These are phyloP conservation scores for Homalodisca vitripennis DNA, from an alignment of 1,140 invertebrate species.

Conservation along the genomic window DNA sequence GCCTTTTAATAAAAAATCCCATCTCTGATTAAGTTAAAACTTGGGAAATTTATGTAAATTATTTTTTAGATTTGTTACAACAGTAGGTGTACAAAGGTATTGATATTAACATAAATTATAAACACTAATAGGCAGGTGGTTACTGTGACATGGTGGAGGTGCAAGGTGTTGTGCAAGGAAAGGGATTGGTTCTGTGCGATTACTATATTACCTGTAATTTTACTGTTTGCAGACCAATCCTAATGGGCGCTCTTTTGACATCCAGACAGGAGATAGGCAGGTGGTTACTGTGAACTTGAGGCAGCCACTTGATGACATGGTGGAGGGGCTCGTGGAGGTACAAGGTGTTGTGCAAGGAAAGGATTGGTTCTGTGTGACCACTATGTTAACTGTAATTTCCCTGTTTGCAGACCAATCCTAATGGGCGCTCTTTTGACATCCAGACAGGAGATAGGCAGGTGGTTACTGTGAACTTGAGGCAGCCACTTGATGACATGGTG, in stretches of 20 bases:
- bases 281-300: slow-evolving; percentile 38
- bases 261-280: slow-evolving; percentile 36
- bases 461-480: slow-evolving; percentile 39
- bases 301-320: too few species aligned
- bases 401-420: slow-evolving; percentile 40
- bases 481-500: too few species aligned
- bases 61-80: neutral
- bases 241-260: slow-evolving; percentile 38
- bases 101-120: neutral
- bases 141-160: slow-evolving; percentile 40
- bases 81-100: neutral
- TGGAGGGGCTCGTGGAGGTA: slow-evolving; percentile 40
- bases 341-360: slow-evolving; percentile 40
- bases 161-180: slow-evolving; percentile 40
- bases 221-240: slow-evolving; percentile 40
- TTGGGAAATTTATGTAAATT: neutral
- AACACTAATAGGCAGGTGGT: slow-evolving; percentile 32
- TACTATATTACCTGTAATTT: too few species aligned
- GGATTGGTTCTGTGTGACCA: slow-evolving; percentile 36
- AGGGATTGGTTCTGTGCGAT: slow-evolving; percentile 38
- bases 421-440: slow-evolving; percentile 39
- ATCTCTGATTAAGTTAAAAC: neutral
- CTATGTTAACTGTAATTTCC: too few species aligned
- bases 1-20: neutral
- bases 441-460: slow-evolving; percentile 34